These are phyloP conservation scores for Cryptophagus acutangulus DNA, from an alignment of 2,888 invertebrate species.

Conservation along the genomic window DNA sequence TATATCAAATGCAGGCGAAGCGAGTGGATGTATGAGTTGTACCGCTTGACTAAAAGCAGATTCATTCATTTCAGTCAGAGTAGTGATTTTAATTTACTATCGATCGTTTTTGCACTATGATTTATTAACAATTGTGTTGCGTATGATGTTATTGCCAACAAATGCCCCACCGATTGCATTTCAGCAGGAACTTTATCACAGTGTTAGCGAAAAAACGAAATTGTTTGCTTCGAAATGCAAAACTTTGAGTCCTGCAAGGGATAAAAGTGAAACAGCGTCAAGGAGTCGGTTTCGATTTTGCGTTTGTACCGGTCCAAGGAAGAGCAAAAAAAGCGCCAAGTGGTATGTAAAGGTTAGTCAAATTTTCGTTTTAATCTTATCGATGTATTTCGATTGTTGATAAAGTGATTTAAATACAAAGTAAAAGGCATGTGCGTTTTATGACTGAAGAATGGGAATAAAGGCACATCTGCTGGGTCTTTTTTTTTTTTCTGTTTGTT, in stretches of 20 bases:
- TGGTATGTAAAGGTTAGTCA: constrained; percentile 70
- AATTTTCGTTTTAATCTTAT: not conserved
- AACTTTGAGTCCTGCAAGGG: constrained; percentile 21
- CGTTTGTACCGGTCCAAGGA: constrained; percentile 46
- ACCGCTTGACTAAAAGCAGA: too few species aligned
- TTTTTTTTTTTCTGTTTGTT: too few species aligned
- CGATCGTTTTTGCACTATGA: too few species aligned
- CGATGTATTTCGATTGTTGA: not conserved
- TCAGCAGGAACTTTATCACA: constrained; percentile 40
- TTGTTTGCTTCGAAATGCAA: constrained; percentile 40
- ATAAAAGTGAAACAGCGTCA: constrained; percentile 28
- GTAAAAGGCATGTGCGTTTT: constrained; percentile 14
- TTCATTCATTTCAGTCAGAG: too few species aligned
- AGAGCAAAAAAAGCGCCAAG: constrained; percentile 54
- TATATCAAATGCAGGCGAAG: too few species aligned
- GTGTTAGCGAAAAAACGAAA: constrained; percentile 40
- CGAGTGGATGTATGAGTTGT: too few species aligned
- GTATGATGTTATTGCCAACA: constrained; percentile 44
- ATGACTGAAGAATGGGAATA: too few species aligned
- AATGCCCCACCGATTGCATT: constrained; percentile 39
- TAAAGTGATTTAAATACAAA: constrained; percentile 4
- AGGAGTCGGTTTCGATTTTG: constrained; percentile 42
- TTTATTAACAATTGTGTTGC: too few species aligned
- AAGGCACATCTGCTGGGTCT: too few species aligned
- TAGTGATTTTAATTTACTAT: too few species aligned